A percentile compares a stretch with the other conserved stretches of the same genome.
Evolutionary conservation across 2,113 vertebrate genomes (phyloP).

Genomic region (Polypterus senegalus): DNA sequence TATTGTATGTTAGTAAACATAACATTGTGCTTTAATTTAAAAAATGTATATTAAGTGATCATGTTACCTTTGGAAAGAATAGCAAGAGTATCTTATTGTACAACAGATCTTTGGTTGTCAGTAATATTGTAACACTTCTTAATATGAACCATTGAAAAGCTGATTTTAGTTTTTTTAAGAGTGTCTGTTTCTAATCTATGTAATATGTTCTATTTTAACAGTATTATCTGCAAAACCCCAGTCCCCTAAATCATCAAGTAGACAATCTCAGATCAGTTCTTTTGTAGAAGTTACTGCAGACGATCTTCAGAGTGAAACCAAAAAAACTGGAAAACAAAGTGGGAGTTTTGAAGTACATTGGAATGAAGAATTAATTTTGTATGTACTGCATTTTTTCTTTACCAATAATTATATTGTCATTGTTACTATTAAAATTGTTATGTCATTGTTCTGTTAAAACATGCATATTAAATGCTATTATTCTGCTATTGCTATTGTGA

Average conservation of each 20-base stretch:
- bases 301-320: constrained; percentile 75
- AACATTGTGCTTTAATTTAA: not conserved
- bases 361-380: constrained; percentile 83
- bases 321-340: constrained; percentile 82
- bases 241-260: constrained; percentile 65
- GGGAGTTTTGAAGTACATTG: constrained; percentile 82
- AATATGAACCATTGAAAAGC: no score
- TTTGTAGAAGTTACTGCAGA: constrained; percentile 83
- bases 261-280: constrained; percentile 69
- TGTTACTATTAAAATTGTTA: not conserved
- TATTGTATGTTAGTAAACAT: no score
- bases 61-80: not conserved
- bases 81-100: not conserved
- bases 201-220: constrained; percentile 21
- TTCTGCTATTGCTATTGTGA: no score
- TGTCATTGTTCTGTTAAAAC: not conserved
- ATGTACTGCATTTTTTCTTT: constrained; percentile 25
- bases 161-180: not conserved
- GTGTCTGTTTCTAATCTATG: not conserved
- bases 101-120: not conserved
- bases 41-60: not conserved
- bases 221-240: constrained; percentile 85
- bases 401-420: not conserved
- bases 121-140: no score
- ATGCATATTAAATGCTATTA: not conserved